These are phyloP conservation scores for Monomorium pharaonis DNA, from an alignment of 1,140 invertebrate genomes.

Conservation along the genomic window DNA sequence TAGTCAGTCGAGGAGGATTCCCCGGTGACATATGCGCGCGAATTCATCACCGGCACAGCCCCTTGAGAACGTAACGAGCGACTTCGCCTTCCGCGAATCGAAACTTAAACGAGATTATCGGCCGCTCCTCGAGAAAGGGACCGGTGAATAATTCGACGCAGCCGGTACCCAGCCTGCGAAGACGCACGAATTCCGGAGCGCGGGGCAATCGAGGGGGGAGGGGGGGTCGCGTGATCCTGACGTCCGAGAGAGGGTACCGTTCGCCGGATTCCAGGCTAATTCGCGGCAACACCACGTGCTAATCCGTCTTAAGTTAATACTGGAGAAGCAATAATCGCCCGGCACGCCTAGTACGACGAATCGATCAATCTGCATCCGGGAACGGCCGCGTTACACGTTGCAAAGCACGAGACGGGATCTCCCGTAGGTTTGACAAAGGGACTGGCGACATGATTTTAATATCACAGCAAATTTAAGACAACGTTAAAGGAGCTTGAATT, in stretches of 20 bases:
- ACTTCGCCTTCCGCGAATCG: slow-evolving; percentile 67
- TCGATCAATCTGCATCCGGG: slow-evolving; percentile 73
- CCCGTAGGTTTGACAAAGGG: neutral
- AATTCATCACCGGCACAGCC: slow-evolving; percentile 51
- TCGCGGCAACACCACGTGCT: slow-evolving; percentile 73
- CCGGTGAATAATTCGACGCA: slow-evolving; percentile 76
- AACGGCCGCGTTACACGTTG: slow-evolving; percentile 37
- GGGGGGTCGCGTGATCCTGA: slow-evolving; percentile 1
- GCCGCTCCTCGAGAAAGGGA: slow-evolving; percentile 52
- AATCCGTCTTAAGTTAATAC: slow-evolving; percentile 68
- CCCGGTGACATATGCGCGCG: slow-evolving; percentile 42
- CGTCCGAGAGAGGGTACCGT: slow-evolving; percentile 48
- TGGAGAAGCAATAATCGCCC: slow-evolving; percentile 78
- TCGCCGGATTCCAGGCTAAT: slow-evolving; percentile 79
- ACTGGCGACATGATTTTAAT: neutral
- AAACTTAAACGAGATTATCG: slow-evolving; percentile 74
- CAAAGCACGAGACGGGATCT: neutral
- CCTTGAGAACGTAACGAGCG: slow-evolving; percentile 48
- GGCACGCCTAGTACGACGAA: slow-evolving; percentile 72
- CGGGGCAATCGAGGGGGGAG: slow-evolving; percentile 21
- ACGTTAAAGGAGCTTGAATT: neutral
- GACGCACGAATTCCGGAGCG: slow-evolving; percentile 48
- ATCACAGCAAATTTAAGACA: neutral
- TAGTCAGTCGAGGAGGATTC: neutral
- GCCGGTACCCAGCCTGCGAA: slow-evolving; percentile 47